Evolutionary conservation across 53 echinoderm and acorn worm species (phyloP), one percentile per base, ranked within the genome.

Genomic region (Glandiceps talaboti): DNA sequence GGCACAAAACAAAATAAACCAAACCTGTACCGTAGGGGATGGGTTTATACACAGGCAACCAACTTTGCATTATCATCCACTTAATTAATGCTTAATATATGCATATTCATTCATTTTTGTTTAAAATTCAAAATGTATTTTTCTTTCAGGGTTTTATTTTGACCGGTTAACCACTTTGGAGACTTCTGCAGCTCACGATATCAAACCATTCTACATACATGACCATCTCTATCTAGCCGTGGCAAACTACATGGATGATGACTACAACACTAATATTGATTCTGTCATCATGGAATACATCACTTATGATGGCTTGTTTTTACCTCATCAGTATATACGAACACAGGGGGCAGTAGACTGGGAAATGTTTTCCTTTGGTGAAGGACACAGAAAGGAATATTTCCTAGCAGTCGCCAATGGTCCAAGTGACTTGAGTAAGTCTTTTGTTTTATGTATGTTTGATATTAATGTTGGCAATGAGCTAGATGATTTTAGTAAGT

Each of bases 71-170:
- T n/a, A n/a, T n/a, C n/a, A n/a, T n/a, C n/a, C n/a, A n/a, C n/a
- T n/a, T n/a, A n/a, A n/a, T n/a, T n/a, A n/a, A n/a, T n/a, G n/a
- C n/a, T n/a, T n/a, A n/a, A n/a, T n/a, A n/a, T n/a, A n/a, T n/a
- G n/a, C n/a, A n/a, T n/a, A n/a, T n/a, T n/a, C n/a, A n/a, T n/a
- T n/a, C n/a, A n/a, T n/a, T n/a, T n/a, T n/a, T n/a, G n/a, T n/a
- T n/a, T n/a, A n/a, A n/a, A n/a, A n/a, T n/a, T n/a, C n/a, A n/a
- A n/a, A n/a, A n/a, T n/a, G n/a, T n/a, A n/a, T n/a, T n/a, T n/a
- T n/a, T n/a, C n/a, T n/a, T n/a, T n/a, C n/a, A 94, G 94, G 90
- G 28, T 88, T 82, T 14, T 88, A 94, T 77, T 86, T 94, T 81
- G 94, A 94, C 30, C 33, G 78, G 74, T 82, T 90, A 79, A 80